Base-by-base conservation (phyloP, 2,113 vertebrate genomes). In the Lamprologus tigripictilis region DNA sequence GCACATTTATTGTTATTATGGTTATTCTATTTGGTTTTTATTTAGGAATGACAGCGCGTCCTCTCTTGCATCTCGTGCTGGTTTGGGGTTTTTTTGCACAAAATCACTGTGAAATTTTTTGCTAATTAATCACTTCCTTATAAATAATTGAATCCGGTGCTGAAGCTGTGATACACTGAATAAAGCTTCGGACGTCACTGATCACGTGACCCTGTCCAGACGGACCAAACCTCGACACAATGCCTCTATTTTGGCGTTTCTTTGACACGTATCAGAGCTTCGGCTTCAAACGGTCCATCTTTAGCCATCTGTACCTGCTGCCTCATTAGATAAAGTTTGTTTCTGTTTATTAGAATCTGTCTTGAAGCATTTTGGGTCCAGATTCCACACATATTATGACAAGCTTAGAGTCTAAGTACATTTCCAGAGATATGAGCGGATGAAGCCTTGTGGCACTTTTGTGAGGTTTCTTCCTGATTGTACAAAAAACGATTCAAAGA, bases 1-100 rank as follows among this genome's bases (percentile, higher is more conserved):
- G 14, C 26, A 58, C 57, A 31, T 58, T 58, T 58, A 58, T 17
- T 58, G 26, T 58, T 28, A 28, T 58, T 28, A 0, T 9, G 26
- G 5, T 31, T 17, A 31, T 31, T 58, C 14, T 17, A 17, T 58
- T 31, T 58, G 3, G 13, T 28, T 58, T 58, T 58, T 1, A 58
- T 31, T 58, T 0, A 58, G 14, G 26, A 58, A 58, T 58, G 26
- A 58, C 26, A 4, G 55, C 3, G 1, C 2, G 2, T 58, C 26
- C 26, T 31, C 26, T 58, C 26, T 17, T 31, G 26, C 26, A 6
- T 4, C 55, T 58, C 3, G 5, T 58, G 14, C 26, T 0, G 57
- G 14, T 31, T 58, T 58, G 26, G 8, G 0, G 0, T 0, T 8
- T 26, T 28, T 31, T 61, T 28, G 26, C 14, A 31, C 57, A 61